These are phyloP conservation scores for Opisthocomus hoazin DNA, from an alignment of 2,113 vertebrate species.

Conservation along the genomic window DNA sequence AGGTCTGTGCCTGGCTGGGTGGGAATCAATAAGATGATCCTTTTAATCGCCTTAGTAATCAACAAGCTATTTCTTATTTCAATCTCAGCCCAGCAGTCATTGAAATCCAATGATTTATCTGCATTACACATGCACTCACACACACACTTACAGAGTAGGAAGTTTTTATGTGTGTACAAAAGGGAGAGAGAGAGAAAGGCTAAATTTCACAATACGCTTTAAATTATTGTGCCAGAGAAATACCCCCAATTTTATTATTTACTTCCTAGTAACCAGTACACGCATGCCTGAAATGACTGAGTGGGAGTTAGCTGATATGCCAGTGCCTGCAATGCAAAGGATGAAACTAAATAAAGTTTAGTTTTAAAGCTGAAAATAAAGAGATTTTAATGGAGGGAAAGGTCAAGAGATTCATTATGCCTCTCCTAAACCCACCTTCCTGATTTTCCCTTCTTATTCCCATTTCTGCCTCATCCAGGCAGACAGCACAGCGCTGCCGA, in stretches of 20 bases:
- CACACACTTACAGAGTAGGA: not conserved
- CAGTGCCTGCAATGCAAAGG: not conserved
- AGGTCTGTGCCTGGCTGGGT: conserved; percentile 69
- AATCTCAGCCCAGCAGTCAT: conserved; percentile 31
- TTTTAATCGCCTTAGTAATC: conserved; percentile 76
- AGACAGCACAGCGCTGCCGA: not conserved
- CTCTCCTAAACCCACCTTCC: not conserved
- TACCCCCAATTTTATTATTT: not conserved
- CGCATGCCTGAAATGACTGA: not conserved
- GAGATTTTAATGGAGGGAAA: not conserved
- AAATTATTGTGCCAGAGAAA: not conserved
- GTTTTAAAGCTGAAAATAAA: not conserved
- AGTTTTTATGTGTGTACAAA: not conserved
- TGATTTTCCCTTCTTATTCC: not conserved
- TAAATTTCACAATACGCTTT: not conserved
- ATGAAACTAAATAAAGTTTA: too few species aligned
- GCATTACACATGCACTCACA: conserved; percentile 15
- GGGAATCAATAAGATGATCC: conserved; percentile 75
- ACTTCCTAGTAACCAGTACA: not conserved
- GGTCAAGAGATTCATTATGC: not conserved
- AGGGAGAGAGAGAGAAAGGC: not conserved
- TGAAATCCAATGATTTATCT: conserved; percentile 61
- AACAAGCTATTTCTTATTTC: conserved; percentile 71
- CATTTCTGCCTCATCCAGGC: not conserved
- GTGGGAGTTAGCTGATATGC: not conserved